Conservation (phyloP, 1,140 invertebrate genomes). For the Archivesica marissinica region DNA sequence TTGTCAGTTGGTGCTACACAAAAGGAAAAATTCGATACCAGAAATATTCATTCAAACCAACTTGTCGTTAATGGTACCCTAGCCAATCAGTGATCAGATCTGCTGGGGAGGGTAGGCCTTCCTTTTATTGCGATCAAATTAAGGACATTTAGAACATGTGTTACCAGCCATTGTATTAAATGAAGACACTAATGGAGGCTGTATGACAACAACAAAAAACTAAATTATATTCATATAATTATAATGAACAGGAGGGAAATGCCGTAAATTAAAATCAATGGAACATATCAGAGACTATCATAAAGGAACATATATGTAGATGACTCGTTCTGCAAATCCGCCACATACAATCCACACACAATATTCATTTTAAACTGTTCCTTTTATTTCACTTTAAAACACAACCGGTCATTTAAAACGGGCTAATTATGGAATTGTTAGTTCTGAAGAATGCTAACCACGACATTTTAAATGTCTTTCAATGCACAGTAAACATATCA, state of each 20-base stretch:
- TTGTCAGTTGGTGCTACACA: slow-evolving; percentile 30
- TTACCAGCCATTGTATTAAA: slow-evolving; percentile 16
- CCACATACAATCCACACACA: no score
- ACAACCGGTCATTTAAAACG: no score
- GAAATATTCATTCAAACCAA: neutral
- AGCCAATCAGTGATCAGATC: slow-evolving; percentile 36
- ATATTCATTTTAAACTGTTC: no score
- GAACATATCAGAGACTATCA: no score
- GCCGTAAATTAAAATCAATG: no score
- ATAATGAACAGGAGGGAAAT: neutral
- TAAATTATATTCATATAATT: neutral
- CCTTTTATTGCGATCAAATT: neutral
- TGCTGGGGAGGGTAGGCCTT: slow-evolving; percentile 1
- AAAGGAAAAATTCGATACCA: slow-evolving; percentile 59
- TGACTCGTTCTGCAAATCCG: no score
- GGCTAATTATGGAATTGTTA: no score
- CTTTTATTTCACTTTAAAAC: no score
- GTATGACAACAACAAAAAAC: neutral
- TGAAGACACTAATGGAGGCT: slow-evolving; percentile 2
- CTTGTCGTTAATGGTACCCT: slow-evolving; percentile 28
- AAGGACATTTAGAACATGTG: slow-evolving; percentile 17
- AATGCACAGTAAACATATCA: no score
- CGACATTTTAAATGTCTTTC: no score
- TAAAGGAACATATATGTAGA: no score
- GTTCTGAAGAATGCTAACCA: no score